Conservation (phyloP, 1,140 invertebrate species). For the Phenacoccus solenopsis region DNA sequence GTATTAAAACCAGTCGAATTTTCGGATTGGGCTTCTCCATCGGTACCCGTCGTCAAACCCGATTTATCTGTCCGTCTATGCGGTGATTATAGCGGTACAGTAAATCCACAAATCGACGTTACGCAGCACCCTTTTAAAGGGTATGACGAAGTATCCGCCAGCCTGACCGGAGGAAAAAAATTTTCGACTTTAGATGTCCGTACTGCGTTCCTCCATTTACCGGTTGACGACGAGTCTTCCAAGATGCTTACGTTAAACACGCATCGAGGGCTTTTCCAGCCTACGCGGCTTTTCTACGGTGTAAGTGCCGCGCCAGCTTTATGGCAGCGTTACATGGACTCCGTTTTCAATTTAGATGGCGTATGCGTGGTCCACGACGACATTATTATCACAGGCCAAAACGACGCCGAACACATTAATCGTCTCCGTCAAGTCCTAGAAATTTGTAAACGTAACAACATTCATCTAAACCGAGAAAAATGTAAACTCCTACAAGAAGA, state of each 20-base stretch:
- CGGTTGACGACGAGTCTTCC: conserved; percentile 28
- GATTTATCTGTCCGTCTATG: conserved; percentile 36
- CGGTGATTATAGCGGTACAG: conserved; percentile 37
- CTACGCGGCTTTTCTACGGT: background rate
- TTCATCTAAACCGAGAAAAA: conserved; percentile 31
- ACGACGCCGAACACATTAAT: conserved; percentile 15
- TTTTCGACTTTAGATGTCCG: conserved; percentile 32
- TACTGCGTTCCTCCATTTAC: conserved; percentile 31
- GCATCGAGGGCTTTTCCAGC: background rate
- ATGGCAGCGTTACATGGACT: conserved; percentile 33
- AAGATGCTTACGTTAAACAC: conserved; percentile 27
- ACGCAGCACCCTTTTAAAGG: conserved; percentile 31
- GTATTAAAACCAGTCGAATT: conserved; percentile 32
- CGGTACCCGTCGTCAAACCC: conserved; percentile 38
- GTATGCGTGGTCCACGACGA: conserved; percentile 28
- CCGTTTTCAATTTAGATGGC: conserved; percentile 29
- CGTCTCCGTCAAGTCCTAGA: background rate
- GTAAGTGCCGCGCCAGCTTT: background rate
- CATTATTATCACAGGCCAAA: conserved; percentile 26
- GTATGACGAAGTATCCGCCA: conserved; percentile 31
- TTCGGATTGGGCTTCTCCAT: conserved; percentile 38
- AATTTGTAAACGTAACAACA: background rate
- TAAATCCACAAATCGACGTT: conserved; percentile 31
- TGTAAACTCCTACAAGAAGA: conserved; percentile 31
- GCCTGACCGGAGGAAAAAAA: conserved; percentile 25